Conservation (phyloP, 2,113 vertebrate species). For the Cyrtonyx montezumae region DNA sequence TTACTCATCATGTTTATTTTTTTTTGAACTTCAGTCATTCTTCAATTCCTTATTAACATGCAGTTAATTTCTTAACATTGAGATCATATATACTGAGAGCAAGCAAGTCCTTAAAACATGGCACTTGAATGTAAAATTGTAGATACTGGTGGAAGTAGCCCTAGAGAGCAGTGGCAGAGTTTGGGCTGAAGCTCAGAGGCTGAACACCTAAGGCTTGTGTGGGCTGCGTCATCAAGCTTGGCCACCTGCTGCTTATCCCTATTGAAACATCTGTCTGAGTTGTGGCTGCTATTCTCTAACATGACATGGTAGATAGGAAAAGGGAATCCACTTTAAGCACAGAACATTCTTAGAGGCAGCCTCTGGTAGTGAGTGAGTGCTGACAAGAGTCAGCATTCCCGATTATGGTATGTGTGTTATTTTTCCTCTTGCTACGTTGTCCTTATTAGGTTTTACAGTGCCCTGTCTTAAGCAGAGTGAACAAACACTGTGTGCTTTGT, state of each 20-base stretch:
- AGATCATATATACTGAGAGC: neutral
- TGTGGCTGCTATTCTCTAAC: neutral
- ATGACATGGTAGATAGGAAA: accelerated
- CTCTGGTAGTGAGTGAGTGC: neutral
- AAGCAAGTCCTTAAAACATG: neutral
- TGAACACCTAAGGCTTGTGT: neutral
- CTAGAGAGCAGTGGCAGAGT: neutral
- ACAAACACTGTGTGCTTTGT: neutral
- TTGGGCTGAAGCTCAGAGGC: neutral
- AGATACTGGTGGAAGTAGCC: neutral
- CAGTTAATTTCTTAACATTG: neutral
- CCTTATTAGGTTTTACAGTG: neutral
- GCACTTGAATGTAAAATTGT: neutral
- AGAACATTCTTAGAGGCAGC: neutral
- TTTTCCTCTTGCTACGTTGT: neutral
- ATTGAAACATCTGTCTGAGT: neutral
- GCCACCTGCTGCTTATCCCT: neutral
- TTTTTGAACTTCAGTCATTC: neutral
- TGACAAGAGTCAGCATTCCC: neutral
- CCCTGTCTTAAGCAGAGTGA: neutral
- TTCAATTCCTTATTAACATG: neutral
- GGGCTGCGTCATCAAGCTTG: neutral
- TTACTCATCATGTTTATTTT: neutral
- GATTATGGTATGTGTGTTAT: accelerated
- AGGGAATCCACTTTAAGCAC: neutral